These are phyloP conservation scores for Ia io DNA, from an alignment of 2,113 vertebrate genomes.

Conservation along the genomic window DNA sequence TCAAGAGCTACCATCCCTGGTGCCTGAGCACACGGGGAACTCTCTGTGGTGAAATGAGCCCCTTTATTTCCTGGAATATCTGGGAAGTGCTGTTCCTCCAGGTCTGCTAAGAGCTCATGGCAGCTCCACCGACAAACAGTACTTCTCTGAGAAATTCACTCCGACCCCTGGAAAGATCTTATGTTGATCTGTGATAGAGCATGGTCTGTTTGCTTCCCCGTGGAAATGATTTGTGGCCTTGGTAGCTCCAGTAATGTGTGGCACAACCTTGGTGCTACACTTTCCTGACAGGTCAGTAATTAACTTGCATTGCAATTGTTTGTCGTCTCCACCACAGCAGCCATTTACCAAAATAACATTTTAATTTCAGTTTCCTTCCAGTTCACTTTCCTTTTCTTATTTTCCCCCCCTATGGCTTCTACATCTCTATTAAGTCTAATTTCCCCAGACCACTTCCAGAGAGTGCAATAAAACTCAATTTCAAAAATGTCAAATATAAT, in stretches of 20 bases:
- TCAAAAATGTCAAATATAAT: constrained; percentile 46
- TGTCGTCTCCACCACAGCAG: constrained; percentile 48
- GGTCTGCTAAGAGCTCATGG: not conserved
- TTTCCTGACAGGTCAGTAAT: constrained; percentile 59
- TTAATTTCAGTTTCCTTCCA: constrained; percentile 73
- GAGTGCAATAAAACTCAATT: constrained; percentile 54
- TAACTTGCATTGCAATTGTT: constrained; percentile 58
- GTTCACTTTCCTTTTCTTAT: constrained; percentile 59
- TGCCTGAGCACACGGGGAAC: not conserved
- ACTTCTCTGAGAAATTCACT: constrained; percentile 47
- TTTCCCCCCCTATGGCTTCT: constrained; percentile 49
- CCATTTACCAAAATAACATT: constrained; percentile 74
- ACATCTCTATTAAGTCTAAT: constrained; percentile 65
- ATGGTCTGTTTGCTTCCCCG: constrained; percentile 33
- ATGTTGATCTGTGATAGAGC: constrained; percentile 39
- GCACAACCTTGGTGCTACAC: constrained; percentile 3
- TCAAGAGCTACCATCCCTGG: not conserved
- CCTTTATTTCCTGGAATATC: not conserved
- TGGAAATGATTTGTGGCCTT: constrained; percentile 49
- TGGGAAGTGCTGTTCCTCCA: constrained; percentile 6
- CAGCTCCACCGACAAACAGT: constrained; percentile 39
- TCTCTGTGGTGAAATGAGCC: not conserved
- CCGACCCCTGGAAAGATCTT: constrained; percentile 36
- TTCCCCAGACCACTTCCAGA: constrained; percentile 75
- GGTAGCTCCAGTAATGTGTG: constrained; percentile 57